Evolutionary conservation across 2,113 vertebrate genomes (phyloP), one percentile per base, ranked within the genome.

Genomic region (Toxostoma redivivum): DNA sequence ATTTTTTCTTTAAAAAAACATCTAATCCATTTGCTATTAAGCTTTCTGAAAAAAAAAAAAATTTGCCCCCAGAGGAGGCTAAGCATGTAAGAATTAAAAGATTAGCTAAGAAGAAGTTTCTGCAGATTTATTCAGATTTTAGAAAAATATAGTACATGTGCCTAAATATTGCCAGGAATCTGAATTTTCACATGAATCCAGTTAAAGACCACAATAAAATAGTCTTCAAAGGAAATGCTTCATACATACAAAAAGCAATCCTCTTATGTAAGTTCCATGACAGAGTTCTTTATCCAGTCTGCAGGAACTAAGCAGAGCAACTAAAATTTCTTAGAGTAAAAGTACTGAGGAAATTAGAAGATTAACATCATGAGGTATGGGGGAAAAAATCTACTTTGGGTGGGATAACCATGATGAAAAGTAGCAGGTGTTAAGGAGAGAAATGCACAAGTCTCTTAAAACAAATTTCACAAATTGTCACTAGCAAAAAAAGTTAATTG

Each of bases 1-100:
- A 0, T 5, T 51, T 44, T 64, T 58, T 44, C n/a, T 24, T 42
- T 33, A 4, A 30, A 44, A 74, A 70, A 45, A 0, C 1, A 24
- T n/a, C 2, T 50, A 67, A 48, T 15, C 5, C 3, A n/a, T 80
- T 71, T 77, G 3, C 24, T 69, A 28, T 48, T 88, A 78, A 56
- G 3, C 24, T 62, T 61, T 10, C 11, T 7, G 12, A 30, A 31
- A 31, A 24, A n/a, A 22, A 40, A 44, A 8, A 53, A 53, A 15
- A 44, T 71, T 83, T 37, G 3, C 12, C 8, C 4, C 11, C 7
- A 81, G 30, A 88, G 5, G 5, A 80, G 9, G 3, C 9, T 47
- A 58, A 30, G 7, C 14, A 56, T 6, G 2, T 35, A 78, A 53
- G 31, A 91, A 89, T 89, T 61, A 62, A 84, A 57, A 20, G 31